Base-by-base conservation (phyloP, 2,888 invertebrate species). In the Nomada lathburiana region DNA sequence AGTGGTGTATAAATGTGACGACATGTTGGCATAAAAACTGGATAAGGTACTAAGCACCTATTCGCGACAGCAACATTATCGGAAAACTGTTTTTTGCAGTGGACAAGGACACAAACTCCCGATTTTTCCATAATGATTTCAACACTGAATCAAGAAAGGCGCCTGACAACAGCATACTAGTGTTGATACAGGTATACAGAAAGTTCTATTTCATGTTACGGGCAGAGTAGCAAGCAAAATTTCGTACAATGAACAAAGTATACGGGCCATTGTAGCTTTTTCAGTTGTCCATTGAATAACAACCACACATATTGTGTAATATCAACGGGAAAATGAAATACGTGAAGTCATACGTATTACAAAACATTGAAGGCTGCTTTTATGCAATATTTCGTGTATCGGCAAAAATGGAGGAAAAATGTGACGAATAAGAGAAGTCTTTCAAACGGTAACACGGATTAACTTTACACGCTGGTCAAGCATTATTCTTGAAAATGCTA, bases 321-420 rank as follows among this genome's bases (percentile, higher is more conserved):
- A 59, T 73, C 2, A 29, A 29, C 13, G 44, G 26, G 18, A 23
- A 70, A 73, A 70, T 18, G 63, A 44, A 18, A 23, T 69, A 53
- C 62, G 52, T 13, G 36, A 29, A 62, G 16, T 57, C 11, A 36
- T 7, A 44, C 9, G 52, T 11, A 36, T 36, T 42, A 42, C 26
- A 81, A 55, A 44, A n/a, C 52, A 20, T 9, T 36, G 2, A 59
- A 47, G 20, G 47, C 18, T 47, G 36, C 47, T 53, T 60, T 55
- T 7, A 20, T 13, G 9, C 52, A 59, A 70, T 67, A 72, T 72
- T 64, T 76, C 62, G 64, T 16, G 16, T 29, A 53, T 7, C 16
- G 36, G 4, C 63, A 20, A 50, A 50, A 42, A 26, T 5, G 18
- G n/a, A 42, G 2, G 63, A 53, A 20, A 26, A 62, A 62, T 42